Conservation (phyloP, 2,797 vertebrate genomes). For the Huso huso region DNA sequence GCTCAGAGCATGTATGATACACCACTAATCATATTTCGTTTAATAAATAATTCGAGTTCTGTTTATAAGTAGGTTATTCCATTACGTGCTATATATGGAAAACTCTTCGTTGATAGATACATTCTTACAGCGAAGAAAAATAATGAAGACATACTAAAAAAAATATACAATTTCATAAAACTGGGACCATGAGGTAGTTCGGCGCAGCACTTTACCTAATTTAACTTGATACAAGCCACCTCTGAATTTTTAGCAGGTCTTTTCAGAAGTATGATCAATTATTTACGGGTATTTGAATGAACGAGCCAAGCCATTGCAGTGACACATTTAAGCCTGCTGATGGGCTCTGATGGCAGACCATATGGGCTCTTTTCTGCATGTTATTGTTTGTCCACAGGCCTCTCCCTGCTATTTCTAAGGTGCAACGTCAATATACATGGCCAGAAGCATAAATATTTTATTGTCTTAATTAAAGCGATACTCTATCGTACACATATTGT, state of each 20-base stretch:
- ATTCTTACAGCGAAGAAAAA: too few relatives aligned
- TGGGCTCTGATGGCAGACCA: constrained; percentile 46
- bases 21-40: too few relatives aligned
- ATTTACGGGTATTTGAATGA: constrained; percentile 42
- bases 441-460: constrained; percentile 66
- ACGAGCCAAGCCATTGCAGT: constrained; percentile 37
- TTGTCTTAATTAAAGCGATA: constrained; percentile 48
- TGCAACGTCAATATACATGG: constrained; percentile 41
- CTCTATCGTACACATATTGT: background rate
- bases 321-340: constrained; percentile 39
- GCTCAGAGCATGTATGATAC: too few relatives aligned
- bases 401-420: constrained; percentile 35
- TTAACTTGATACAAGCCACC: constrained; percentile 20
- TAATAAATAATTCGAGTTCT: too few relatives aligned
- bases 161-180: too few relatives aligned
- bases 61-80: too few relatives aligned
- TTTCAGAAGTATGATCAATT: constrained; percentile 44
- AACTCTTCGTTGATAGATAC: too few relatives aligned
- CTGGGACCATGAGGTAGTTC: too few relatives aligned
- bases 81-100: too few relatives aligned
- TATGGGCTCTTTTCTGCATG: constrained; percentile 39
- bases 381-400: constrained; percentile 43
- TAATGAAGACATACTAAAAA: too few relatives aligned
- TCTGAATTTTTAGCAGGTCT: constrained; percentile 25
- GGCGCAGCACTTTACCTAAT: background rate